These are phyloP conservation scores for Eristalis arbustorum DNA, from an alignment of 2,888 invertebrate genomes.

Conservation along the genomic window DNA sequence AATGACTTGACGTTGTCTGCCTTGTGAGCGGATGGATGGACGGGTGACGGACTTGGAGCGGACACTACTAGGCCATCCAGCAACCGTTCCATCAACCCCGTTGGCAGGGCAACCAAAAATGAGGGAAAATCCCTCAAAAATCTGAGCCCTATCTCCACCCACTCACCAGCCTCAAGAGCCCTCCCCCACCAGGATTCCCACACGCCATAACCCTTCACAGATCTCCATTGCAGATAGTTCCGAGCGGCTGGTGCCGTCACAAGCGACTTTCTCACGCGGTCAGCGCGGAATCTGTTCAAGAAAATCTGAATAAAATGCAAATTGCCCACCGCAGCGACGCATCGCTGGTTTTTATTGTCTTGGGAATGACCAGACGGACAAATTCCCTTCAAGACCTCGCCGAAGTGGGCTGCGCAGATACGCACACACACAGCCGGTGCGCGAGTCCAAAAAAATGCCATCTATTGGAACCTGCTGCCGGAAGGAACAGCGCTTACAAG, in stretches of 20 bases:
- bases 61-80: too few species aligned
- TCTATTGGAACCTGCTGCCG: constrained; percentile 36
- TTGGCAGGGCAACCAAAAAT: too few species aligned
- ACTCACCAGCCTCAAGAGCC: too few species aligned
- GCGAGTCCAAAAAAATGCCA: constrained; percentile 8
- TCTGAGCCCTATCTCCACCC: too few species aligned
- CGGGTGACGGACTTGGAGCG: too few species aligned
- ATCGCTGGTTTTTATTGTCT: constrained; percentile 52
- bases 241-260: constrained; percentile 21
- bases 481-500: constrained; percentile 38
- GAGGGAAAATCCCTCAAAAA: too few species aligned
- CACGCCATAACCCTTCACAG: not conserved
- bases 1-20: too few species aligned
- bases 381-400: not conserved
- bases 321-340: constrained; percentile 53
- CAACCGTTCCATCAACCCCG: too few species aligned
- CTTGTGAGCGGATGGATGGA: too few species aligned
- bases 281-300: constrained; percentile 15
- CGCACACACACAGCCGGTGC: not conserved
- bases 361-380: constrained; percentile 24
- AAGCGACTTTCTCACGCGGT: constrained; percentile 53
- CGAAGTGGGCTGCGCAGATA: not conserved
- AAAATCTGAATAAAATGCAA: constrained; percentile 62
- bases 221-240: constrained; percentile 50
- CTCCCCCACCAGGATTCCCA: not conserved